These are phyloP conservation scores for Drosophila putrida DNA, from an alignment of 2,888 invertebrate species.

Conservation along the genomic window DNA sequence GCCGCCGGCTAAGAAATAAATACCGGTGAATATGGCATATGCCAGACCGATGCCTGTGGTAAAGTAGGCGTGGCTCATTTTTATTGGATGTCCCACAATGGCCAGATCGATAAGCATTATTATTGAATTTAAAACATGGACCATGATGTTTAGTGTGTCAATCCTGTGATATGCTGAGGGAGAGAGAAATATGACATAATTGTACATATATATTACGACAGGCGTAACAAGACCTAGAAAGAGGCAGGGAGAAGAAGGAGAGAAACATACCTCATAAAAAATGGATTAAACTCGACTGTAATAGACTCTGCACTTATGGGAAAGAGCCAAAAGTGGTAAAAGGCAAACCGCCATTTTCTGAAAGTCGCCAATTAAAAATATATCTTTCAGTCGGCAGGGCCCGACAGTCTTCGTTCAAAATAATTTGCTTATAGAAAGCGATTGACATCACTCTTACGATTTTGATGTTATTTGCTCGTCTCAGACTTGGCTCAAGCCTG, in stretches of 20 bases:
- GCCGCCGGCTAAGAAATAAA: constrained; percentile 91
- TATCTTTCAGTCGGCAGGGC: no score
- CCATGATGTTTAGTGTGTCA: constrained; percentile 85
- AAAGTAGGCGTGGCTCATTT: constrained; percentile 87
- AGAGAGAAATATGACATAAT: not conserved
- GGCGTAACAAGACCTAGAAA: not conserved
- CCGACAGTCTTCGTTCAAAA: no score
- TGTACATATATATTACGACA: not conserved
- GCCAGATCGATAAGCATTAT: constrained; percentile 90
- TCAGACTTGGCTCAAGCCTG: no score
- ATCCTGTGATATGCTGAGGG: constrained; percentile 75
- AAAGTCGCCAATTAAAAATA: no score
- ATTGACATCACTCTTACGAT: no score
- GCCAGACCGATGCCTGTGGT: constrained; percentile 87
- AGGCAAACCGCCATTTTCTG: no score
- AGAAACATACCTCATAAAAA: no score
- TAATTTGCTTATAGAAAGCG: no score
- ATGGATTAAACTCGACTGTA: no score
- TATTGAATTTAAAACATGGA: constrained; percentile 88
- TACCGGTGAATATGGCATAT: constrained; percentile 89
- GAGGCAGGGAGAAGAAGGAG: not conserved
- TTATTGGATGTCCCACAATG: constrained; percentile 90
- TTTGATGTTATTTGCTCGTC: no score
- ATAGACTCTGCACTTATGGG: no score
- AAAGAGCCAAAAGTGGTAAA: no score